phyloP scores from a whole-genome alignment of 37 sponge, comb jelly and placozoan genomes.

The Theonella swinhoei region DNA sequence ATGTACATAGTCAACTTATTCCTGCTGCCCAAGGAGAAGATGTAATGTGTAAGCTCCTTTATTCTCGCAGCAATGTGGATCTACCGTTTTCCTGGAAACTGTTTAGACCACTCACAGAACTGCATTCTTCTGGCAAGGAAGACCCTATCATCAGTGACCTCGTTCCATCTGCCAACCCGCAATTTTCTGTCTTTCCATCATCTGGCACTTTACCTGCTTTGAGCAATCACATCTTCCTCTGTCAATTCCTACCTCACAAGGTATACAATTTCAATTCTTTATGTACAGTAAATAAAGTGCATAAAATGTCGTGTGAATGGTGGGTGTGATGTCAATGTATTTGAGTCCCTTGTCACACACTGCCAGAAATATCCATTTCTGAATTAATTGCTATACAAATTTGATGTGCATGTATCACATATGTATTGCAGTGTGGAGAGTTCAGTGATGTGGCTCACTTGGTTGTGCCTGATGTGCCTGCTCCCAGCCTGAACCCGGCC shows the following conservation, averaged over 20 bases:
- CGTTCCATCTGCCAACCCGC: conserved; percentile 10
- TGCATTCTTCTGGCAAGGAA: neutral
- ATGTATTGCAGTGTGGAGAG: conserved; percentile 43
- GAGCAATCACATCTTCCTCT: conserved; percentile 19
- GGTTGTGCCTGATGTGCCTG: conserved; percentile 25
- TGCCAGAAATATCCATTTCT: no score
- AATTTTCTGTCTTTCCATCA: conserved; percentile 35
- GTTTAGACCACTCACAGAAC: conserved; percentile 55
- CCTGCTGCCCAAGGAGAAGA: no score
- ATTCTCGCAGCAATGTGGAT: conserved; percentile 28
- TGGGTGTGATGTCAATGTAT: no score
- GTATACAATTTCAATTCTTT: no score
- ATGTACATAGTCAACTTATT: no score
- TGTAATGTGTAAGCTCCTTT: no score
- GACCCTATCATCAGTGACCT: neutral
- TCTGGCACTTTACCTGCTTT: conserved; percentile 27
- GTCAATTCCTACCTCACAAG: conserved; percentile 35
- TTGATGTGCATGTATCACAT: neutral
- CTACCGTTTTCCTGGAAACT: conserved; percentile 55
- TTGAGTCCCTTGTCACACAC: no score
- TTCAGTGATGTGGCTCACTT: conserved; percentile 58
- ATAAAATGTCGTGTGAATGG: neutral
- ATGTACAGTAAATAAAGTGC: neutral
- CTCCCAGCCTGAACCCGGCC: conserved; percentile 11
- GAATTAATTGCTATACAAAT: no score